These are phyloP conservation scores for Himantopus leucocephalus DNA, from an alignment of 2,113 vertebrate genomes.

Conservation along the genomic window DNA sequence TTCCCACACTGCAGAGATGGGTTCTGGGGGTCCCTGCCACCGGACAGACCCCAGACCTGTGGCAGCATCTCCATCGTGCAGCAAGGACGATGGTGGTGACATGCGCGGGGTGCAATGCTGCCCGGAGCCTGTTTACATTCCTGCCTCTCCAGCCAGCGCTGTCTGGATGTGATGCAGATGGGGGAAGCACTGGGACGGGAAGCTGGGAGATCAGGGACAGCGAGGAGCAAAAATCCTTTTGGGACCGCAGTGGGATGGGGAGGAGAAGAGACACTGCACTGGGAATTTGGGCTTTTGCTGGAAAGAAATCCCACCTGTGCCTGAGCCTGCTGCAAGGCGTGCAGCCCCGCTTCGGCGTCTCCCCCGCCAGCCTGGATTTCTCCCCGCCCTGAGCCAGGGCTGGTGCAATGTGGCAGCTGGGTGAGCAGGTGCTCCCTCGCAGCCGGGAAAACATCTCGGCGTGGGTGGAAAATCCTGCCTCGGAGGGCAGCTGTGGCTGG, in stretches of 20 bases:
- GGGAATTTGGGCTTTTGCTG: background rate
- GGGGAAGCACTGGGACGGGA: background rate
- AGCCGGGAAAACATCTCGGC: background rate
- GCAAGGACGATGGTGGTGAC: background rate
- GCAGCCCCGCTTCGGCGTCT: background rate
- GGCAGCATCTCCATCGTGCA: background rate
- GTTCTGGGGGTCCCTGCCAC: rapidly evolving
- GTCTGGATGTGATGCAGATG: background rate
- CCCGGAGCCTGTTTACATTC: background rate
- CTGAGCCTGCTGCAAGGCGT: background rate
- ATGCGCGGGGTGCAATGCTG: rapidly evolving
- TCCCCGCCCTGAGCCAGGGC: background rate
- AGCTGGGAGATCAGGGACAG: background rate
- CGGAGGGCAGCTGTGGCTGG: background rate
- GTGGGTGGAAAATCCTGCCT: background rate
- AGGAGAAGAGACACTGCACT: background rate
- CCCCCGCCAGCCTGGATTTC: background rate
- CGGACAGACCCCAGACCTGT: background rate
- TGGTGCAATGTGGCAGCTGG: background rate
- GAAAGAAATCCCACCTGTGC: rapidly evolving
- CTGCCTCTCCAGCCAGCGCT: background rate
- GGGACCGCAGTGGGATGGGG: background rate
- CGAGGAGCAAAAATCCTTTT: background rate
- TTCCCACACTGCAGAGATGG: rapidly evolving
- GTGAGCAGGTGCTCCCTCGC: background rate